Base-by-base conservation (phyloP, 2,888 invertebrate species). In the Aphodius sticticus region DNA sequence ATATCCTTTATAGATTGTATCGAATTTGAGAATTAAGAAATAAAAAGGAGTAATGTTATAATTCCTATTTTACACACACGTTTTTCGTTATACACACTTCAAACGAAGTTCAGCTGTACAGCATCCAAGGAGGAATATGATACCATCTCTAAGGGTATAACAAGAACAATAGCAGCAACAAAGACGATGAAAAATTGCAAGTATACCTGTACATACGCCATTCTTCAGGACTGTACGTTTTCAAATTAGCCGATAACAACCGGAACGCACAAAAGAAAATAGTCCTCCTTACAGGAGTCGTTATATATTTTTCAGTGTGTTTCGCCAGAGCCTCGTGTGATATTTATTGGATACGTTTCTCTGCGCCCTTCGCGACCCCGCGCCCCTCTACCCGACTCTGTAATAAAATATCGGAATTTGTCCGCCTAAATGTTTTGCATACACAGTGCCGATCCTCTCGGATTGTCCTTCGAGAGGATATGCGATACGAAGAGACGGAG, bases 191-290 rank as follows among this genome's bases (percentile, higher is more conserved):
- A 53, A 53, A 53, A 53, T 53, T 12, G 53, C 2, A 53, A 26
- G 26, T 26, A 26, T 26, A 26, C 26, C 26, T 26, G 26, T 26
- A 26, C 26, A 26, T 26, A 26, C 26, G 26, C 1, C 26, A 26
- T 26, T 26, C 26, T 26, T 26, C 26, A 26, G 26, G 26, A 26
- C 26, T 26, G 26, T 26, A 26, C 36, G 36, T 26, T 76, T 70
- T 38, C 70, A 78, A 69, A 78, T 78, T 78, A 78, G 76, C 76
- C 76, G 78, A 70, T 78, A 78, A 78, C 78, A 76, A 78, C 38
- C 70, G 76, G 76, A 38, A 69, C 53, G 53, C 53, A 53, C 53
- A 53, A 53, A 53, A 53, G 53, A 53, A 53, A 53, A 53, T 53
- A 53, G 7, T 53, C 53, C 9, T 53, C 53, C 53, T 53, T 53